Conservation (phyloP, 2,113 vertebrate species). For the Hyaena hyaena region DNA sequence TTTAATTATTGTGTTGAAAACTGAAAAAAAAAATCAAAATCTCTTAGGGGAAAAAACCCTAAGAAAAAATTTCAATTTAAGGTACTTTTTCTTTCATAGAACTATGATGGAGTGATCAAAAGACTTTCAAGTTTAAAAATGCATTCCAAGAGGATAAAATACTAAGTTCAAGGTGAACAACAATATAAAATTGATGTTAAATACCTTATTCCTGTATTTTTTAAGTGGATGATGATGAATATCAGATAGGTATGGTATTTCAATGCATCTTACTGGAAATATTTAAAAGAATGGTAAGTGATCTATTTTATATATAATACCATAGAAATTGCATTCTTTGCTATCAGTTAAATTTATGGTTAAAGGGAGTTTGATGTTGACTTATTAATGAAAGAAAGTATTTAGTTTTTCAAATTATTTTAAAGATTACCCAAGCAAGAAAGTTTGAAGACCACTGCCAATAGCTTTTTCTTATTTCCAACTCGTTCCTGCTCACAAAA, state of each 20-base stretch:
- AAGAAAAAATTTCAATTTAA: neutral
- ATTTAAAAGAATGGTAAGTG: neutral
- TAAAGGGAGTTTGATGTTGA: neutral
- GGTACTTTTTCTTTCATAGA: neutral
- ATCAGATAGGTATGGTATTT: neutral
- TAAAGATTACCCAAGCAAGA: neutral
- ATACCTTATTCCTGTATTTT: neutral
- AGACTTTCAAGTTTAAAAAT: neutral
- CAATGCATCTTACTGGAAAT: neutral
- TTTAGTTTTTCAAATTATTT: slow-evolving; percentile 1
- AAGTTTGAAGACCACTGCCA: neutral
- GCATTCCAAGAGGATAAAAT: neutral
- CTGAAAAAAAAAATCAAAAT: neutral
- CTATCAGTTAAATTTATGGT: neutral
- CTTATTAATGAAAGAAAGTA: neutral
- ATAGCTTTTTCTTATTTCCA: neutral
- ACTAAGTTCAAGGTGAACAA: neutral
- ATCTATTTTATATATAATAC: neutral
- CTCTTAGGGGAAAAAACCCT: neutral
- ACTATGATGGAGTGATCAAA: neutral
- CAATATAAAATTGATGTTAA: neutral
- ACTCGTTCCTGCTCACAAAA: neutral
- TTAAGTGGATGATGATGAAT: neutral
- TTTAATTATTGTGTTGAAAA: neutral
- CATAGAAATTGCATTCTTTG: neutral